Base-by-base conservation (phyloP, 92 coral and sea anemone genomes). In the Pocillopora grandis region DNA sequence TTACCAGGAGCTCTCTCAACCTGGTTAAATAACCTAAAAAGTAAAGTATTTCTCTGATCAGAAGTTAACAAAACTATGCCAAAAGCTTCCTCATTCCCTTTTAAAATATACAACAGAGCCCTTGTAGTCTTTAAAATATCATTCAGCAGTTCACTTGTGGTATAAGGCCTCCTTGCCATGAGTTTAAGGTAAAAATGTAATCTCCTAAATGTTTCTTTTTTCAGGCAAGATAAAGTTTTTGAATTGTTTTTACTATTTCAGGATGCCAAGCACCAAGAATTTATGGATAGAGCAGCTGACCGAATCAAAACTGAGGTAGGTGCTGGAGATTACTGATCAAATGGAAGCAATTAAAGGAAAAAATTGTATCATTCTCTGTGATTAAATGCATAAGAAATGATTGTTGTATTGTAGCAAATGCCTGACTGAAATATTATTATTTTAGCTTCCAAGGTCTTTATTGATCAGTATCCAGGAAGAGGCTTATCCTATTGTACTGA, bases 291-390 rank as follows among this genome's bases (percentile, higher is more conserved):
- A 49, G 84, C 87, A 36, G 82, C 87, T 58, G 84, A 74, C 66
- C 76, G 80, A 21, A 80, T 89, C 61, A 89, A 80, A 79, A 89
- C 89, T 20, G 92, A 85, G 89, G 92, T 89, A 58, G 27, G 87
- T 69, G 48, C 61, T 16, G 36, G 48, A 81, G 64, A 42, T 80
- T 16, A 20, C 33, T 19, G 21, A 70, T 13, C 2, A 42, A 7
- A 42, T 7, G 8, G 52, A 42, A 27, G 31, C 52, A 3, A 3
- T 42, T 42, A 42, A 3, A 42, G 52, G 8, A 3, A 42, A 42
- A 42, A 1, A 3, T 42, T 42, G 52, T 42, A 42, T 7, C 8
- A 42, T 42, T 42, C 52, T 2, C 8, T 42, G 52, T 3, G 31
- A 67, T 12, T 9, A 1, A 3, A 3, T 49, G 36, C 0, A 16